Percentiles rank a stretch among this genome's conserved stretches.
These are phyloP conservation scores for Heliconius nattereri DNA, from an alignment of 1,140 invertebrate species.

Conservation along the genomic window DNA sequence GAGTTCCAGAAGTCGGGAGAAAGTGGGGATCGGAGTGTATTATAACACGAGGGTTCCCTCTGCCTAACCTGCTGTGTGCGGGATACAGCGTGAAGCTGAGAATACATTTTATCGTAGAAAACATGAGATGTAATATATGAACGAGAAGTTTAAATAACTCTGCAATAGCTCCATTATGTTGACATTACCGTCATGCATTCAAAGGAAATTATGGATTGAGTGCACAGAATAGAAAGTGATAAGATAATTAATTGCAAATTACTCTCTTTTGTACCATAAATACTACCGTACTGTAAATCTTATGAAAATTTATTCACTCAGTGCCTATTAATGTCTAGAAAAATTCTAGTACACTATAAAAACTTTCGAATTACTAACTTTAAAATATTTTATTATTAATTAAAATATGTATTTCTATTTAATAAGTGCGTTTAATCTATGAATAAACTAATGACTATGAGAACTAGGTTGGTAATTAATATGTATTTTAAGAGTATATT, in stretches of 20 bases:
- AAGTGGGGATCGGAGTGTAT: too few species aligned
- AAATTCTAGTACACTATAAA: background rate
- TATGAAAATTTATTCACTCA: background rate
- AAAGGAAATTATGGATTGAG: constrained; percentile 12
- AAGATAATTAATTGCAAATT: constrained; percentile 13
- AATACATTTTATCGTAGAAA: background rate
- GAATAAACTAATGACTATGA: background rate
- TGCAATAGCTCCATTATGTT: constrained; percentile 4
- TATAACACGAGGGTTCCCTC: too few species aligned
- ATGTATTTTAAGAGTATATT: background rate
- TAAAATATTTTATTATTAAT: too few species aligned
- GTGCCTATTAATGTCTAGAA: background rate
- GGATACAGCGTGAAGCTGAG: too few species aligned
- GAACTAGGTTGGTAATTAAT: constrained; percentile 5
- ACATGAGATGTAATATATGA: background rate
- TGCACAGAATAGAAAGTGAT: constrained; percentile 15
- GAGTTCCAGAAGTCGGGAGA: too few species aligned
- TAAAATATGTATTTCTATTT: background rate
- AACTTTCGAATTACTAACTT: background rate
- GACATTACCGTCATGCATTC: constrained; percentile 16
- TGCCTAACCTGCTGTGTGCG: too few species aligned
- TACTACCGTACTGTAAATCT: background rate
- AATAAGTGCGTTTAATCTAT: background rate
- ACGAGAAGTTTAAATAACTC: background rate
- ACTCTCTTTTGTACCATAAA: background rate